Conservation (phyloP, 2,888 invertebrate species). For the Tortrix viridana region DNA sequence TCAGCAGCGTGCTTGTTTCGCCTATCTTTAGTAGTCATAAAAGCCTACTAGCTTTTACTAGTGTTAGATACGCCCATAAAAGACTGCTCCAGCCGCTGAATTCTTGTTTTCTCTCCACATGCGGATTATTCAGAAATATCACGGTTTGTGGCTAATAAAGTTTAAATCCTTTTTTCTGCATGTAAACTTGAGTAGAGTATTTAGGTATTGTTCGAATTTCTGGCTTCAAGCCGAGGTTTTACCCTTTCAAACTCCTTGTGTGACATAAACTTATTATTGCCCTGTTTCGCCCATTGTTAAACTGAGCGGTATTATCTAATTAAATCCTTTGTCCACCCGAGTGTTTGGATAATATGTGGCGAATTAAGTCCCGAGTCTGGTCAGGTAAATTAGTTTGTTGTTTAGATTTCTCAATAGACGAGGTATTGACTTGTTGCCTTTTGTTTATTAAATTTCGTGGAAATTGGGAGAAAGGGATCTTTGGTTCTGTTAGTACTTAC, state of each 20-base stretch:
- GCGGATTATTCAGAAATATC: background rate
- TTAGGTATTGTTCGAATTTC: background rate
- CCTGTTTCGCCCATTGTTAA: constrained; percentile 6
- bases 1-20: constrained; percentile 17
- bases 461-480: background rate
- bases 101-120: background rate
- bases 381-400: constrained; percentile 11
- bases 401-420: constrained; percentile 10
- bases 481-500: background rate
- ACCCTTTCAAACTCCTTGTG: background rate
- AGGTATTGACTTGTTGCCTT: constrained; percentile 13
- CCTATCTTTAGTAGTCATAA: constrained; percentile 35
- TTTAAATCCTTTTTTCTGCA: no score
- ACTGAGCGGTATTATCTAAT: constrained; percentile 14
- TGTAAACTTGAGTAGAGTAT: background rate
- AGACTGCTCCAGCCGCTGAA: constrained; percentile 5
- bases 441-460: constrained; percentile 3
- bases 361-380: constrained; percentile 4
- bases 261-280: constrained; percentile 4
- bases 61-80: constrained; percentile 29
- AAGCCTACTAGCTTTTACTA: constrained; percentile 25
- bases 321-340: constrained; percentile 12
- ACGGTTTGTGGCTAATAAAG: no score
- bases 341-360: constrained; percentile 13
- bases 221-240: background rate